Base-by-base conservation (phyloP, 2,113 vertebrate species). In the Cygnus buccinator region DNA sequence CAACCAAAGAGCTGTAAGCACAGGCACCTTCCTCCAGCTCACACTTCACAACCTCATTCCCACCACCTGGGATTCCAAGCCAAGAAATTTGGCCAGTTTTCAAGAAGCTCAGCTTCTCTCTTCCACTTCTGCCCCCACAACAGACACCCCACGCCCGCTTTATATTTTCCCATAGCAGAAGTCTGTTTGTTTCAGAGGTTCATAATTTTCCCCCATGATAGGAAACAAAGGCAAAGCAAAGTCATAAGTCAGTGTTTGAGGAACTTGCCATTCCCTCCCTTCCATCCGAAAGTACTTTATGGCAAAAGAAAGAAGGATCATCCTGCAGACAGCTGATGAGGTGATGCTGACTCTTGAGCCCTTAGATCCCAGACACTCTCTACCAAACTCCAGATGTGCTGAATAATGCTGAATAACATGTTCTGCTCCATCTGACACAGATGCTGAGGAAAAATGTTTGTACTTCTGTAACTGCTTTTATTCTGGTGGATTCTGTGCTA, bases 301-400 rank as follows among this genome's bases (percentile, higher is more conserved):
- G 0, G 0, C 21, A n/a, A 39, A 71, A 35, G 46, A 74, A 71
- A 19, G 23, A 50, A 75, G 21, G 21, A 39, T 76, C 59, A 67
- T 31, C 35, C 84, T 66, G 18, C 0, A 0, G 68, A 50, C 9
- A 28, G 13, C 11, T 3, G 2, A 23, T 37, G 20, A 67, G 35
- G 28, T 63, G 43, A 68, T 31, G 28, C 33, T 46, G 12, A 26
- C 39, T 44, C 37, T 25, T 68, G 3, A 76, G 18, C 13, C 61
- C 58, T 48, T 8, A 19, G 5, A 58, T 22, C 50, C 35, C 67
- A 58, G 77, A 35, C 29, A 72, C 4, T 1, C 19, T 6, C 44
- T 13, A 11, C 14, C 25, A 52, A 90, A 31, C 13, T 48, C 35
- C 0, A 70, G 58, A n/a, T 67, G 41, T 44, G 83, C 31, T 35